A percentile compares a stretch with the other conserved stretches of the same genome.
These are phyloP conservation scores for Tenthredo livida DNA, from an alignment of 2,888 invertebrate species.

Conservation along the genomic window DNA sequence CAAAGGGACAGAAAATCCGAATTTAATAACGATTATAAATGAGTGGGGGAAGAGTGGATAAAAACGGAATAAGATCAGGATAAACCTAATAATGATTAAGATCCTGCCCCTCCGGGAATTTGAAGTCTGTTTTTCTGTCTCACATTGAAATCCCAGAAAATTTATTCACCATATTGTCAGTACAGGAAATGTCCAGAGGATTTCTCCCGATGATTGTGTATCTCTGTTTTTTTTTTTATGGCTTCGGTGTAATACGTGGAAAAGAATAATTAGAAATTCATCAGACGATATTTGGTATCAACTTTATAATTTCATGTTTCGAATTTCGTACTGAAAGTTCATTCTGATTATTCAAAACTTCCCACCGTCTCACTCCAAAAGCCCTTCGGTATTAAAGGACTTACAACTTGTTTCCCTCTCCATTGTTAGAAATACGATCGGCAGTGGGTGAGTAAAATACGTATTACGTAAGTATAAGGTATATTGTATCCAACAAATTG, in stretches of 20 bases:
- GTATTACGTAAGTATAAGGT: background rate
- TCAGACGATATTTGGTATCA: background rate
- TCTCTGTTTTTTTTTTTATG: background rate
- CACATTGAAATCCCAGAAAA: background rate
- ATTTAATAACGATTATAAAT: slow-evolving; percentile 32
- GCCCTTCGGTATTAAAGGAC: slow-evolving; percentile 37
- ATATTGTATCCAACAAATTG: background rate
- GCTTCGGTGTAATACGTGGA: background rate
- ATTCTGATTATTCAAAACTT: slow-evolving; percentile 35
- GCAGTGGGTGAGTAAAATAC: background rate
- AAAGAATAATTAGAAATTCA: background rate
- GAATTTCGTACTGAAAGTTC: background rate
- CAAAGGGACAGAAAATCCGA: background rate
- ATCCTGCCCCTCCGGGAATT: slow-evolving; percentile 18
- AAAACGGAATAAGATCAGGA: slow-evolving; percentile 35
- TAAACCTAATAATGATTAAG: slow-evolving; percentile 39
- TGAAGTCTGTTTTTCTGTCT: slow-evolving; percentile 24
- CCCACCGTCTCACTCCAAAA: slow-evolving; percentile 15
- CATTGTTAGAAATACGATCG: slow-evolving; percentile 35
- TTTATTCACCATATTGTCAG: background rate
- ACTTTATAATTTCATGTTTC: background rate
- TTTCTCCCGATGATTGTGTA: background rate
- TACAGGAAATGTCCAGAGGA: background rate
- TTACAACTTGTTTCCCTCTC: slow-evolving; percentile 21
- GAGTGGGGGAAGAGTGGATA: background rate